phyloP scores from a whole-genome alignment of 1,140 invertebrate species.

The Sycophila sp. region DNA sequence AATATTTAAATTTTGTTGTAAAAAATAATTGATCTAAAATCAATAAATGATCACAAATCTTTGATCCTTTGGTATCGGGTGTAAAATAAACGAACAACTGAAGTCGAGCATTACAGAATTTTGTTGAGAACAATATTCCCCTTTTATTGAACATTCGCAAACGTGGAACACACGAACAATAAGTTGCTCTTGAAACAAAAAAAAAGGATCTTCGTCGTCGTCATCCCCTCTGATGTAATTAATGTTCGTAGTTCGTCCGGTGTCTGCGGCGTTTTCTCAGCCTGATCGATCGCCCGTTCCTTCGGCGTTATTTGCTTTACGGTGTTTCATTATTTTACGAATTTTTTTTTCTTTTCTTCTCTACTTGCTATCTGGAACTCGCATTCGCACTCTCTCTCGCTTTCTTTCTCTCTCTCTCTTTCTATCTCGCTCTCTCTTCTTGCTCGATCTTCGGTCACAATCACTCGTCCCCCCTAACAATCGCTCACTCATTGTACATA shows the following conservation, averaged over 20 bases:
- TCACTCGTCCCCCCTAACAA: not conserved
- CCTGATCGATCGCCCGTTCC: slow-evolving; percentile 16
- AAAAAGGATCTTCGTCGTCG: slow-evolving; percentile 20
- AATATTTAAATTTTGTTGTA: too few species aligned
- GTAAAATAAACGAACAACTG: slow-evolving; percentile 25
- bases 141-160: slow-evolving; percentile 37
- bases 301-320: too few species aligned
- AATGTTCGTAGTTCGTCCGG: not conserved
- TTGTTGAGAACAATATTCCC: slow-evolving; percentile 40
- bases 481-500: slow-evolving; percentile 5
- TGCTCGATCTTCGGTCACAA: not conserved
- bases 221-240: slow-evolving; percentile 4
- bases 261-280: too few species aligned
- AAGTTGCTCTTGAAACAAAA: slow-evolving; percentile 37
- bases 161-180: slow-evolving; percentile 40
- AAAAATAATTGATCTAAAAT: too few species aligned
- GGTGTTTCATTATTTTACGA: slow-evolving; percentile 23
- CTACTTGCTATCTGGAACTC: slow-evolving; percentile 1
- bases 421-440: not conserved
- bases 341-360: slow-evolving; percentile 8
- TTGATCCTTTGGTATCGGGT: not conserved
- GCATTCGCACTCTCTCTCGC: not conserved
- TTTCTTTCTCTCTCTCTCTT: not conserved
- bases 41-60: too few species aligned
- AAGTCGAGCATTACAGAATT: slow-evolving; percentile 9